phyloP scores from a whole-genome alignment of 2,888 invertebrate species.

The Ditylenchus weischeri region DNA sequence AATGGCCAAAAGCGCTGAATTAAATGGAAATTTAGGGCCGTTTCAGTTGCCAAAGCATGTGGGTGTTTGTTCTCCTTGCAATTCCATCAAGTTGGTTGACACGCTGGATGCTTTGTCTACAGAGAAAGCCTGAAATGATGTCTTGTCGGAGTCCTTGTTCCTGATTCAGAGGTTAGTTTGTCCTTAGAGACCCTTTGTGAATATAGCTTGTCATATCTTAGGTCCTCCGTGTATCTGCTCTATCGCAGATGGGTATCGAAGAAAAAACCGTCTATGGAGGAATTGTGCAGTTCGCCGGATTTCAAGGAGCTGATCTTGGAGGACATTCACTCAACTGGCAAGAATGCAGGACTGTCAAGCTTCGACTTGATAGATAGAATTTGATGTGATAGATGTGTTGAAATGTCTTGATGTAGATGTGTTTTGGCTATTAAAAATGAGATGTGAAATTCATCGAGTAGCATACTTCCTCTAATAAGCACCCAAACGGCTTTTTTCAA shows the following conservation, averaged over 20 bases:
- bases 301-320: constrained; percentile 84
- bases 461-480: no score
- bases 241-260: constrained; percentile 14
- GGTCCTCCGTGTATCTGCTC: constrained; percentile 11
- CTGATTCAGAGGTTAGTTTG: constrained; percentile 87
- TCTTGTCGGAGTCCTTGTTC: constrained; percentile 88
- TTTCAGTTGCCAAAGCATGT: constrained; percentile 81
- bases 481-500: no score
- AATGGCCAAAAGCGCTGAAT: constrained; percentile 30
- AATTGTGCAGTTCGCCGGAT: constrained; percentile 58
- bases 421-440: no score
- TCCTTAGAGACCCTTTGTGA: constrained; percentile 65
- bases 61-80: constrained; percentile 91
- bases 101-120: constrained; percentile 90
- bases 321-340: constrained; percentile 83
- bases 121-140: constrained; percentile 94
- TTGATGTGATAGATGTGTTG: no score
- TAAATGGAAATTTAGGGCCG: constrained; percentile 9
- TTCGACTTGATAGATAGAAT: no score
- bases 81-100: constrained; percentile 88
- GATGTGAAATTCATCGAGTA: no score
- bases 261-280: constrained; percentile 28
- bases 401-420: no score
- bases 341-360: constrained; percentile 84
- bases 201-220: constrained; percentile 42